phyloP scores from a whole-genome alignment of 2,888 invertebrate genomes.

The Didymodactylos carnosus region DNA sequence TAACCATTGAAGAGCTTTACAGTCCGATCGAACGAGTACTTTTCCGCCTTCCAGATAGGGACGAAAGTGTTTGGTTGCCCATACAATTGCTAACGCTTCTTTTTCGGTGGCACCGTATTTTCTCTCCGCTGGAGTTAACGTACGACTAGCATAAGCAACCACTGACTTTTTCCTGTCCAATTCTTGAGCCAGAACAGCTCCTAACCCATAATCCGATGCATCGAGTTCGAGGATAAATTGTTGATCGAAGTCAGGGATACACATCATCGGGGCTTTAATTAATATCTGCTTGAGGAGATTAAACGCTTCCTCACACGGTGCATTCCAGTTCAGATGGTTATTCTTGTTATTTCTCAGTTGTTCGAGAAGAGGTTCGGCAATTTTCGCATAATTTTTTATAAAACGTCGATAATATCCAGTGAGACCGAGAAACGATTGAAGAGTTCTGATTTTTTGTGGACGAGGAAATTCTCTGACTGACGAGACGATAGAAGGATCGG shows the following conservation, averaged over 20 bases:
- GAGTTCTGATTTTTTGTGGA: not conserved
- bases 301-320: not conserved
- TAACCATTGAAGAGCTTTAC: not conserved
- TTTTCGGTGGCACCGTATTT: not conserved
- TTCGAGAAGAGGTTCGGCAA: not conserved
- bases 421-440: not conserved
- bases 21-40: not conserved
- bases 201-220: not conserved
- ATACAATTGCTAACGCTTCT: not conserved
- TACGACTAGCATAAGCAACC: not conserved
- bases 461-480: not conserved
- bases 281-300: not conserved
- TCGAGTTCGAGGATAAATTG: not conserved
- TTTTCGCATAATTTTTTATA: slow-evolving; percentile 5
- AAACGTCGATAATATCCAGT: slow-evolving; percentile 1
- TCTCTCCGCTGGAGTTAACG: not conserved
- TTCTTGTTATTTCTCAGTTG: not conserved
- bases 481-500: not conserved
- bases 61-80: not conserved
- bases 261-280: not conserved
- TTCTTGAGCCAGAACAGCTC: not conserved
- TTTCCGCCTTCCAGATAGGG: not conserved
- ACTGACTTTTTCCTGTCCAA: not conserved
- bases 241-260: not conserved
- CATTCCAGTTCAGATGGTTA: not conserved